These are phyloP conservation scores for Anseranas semipalmata DNA, from an alignment of 2,113 vertebrate species.

Conservation along the genomic window DNA sequence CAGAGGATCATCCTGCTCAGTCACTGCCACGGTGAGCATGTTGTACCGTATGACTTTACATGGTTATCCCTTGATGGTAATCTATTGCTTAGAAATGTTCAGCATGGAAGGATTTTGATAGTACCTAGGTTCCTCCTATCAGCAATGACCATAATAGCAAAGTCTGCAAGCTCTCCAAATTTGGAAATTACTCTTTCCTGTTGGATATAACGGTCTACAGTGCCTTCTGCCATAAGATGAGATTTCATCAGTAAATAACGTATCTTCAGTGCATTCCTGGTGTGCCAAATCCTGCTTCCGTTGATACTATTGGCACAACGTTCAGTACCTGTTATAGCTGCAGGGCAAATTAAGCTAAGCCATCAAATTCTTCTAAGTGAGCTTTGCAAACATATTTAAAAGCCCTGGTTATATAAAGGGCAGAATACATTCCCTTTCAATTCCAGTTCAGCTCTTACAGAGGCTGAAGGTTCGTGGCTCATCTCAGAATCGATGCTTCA, in stretches of 20 bases:
- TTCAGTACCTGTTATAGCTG: neutral
- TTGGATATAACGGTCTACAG: accelerated
- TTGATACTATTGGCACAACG: neutral
- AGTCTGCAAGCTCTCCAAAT: neutral
- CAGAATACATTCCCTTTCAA: neutral
- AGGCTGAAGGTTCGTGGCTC: neutral
- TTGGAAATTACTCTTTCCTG: neutral
- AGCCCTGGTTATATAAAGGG: neutral
- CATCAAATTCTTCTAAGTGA: neutral
- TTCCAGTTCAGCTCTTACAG: neutral
- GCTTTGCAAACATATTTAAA: neutral
- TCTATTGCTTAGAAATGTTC: neutral
- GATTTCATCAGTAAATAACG: accelerated
- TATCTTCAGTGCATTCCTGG: neutral
- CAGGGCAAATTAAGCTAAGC: neutral
- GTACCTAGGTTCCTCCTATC: neutral
- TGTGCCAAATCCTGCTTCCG: neutral
- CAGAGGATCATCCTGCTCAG: neutral
- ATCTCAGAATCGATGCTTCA: neutral
- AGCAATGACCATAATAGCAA: accelerated
- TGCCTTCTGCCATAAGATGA: neutral
- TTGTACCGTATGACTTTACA: neutral
- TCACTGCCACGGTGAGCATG: neutral
- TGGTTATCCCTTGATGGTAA: neutral
- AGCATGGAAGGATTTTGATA: neutral